A percentile compares a stretch with the other conserved stretches of the same genome.
These are phyloP conservation scores for Caenorhabditis tropicalis DNA, from an alignment of 1,140 invertebrate species.

Conservation along the genomic window DNA sequence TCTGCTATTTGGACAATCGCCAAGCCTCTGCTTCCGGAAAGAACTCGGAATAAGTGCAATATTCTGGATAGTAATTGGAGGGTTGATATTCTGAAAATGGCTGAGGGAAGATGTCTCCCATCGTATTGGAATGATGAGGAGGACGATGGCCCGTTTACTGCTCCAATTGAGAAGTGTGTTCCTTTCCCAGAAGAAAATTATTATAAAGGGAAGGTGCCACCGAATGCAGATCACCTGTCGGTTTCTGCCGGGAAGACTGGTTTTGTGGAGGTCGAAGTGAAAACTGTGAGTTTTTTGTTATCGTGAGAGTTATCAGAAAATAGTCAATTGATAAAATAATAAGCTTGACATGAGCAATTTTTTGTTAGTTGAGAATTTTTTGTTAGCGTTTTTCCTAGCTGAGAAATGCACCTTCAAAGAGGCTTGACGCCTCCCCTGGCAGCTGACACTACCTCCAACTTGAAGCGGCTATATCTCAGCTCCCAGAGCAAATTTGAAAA, in stretches of 20 bases:
- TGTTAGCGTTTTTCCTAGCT: too few species aligned
- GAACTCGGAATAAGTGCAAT: slow-evolving; percentile 69
- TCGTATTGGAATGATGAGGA: slow-evolving; percentile 67
- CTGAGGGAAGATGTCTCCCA: slow-evolving; percentile 61
- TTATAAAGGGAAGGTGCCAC: slow-evolving; percentile 53
- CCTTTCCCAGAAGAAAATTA: slow-evolving; percentile 60
- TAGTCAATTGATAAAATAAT: too few species aligned
- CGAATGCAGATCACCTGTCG: slow-evolving; percentile 48
- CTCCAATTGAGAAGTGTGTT: slow-evolving; percentile 61
- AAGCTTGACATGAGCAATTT: too few species aligned
- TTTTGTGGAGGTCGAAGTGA: slow-evolving; percentile 56
- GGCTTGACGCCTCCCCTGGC: too few species aligned
- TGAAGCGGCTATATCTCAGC: too few species aligned
- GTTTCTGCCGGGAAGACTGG: slow-evolving; percentile 64
- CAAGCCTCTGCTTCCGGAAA: slow-evolving; percentile 66
- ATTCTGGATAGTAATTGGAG: slow-evolving; percentile 67
- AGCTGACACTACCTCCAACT: too few species aligned
- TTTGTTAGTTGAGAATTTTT: too few species aligned
- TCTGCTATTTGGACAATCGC: slow-evolving; percentile 66
- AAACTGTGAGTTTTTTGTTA: slow-evolving; percentile 46
- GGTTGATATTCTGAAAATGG: slow-evolving; percentile 65
- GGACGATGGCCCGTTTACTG: slow-evolving; percentile 59
- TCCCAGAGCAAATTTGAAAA: too few species aligned
- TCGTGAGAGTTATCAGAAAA: not conserved
- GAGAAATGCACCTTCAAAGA: too few species aligned